phyloP scores from a whole-genome alignment of 2,113 vertebrate species.

The Aegotheles bennettii region DNA sequence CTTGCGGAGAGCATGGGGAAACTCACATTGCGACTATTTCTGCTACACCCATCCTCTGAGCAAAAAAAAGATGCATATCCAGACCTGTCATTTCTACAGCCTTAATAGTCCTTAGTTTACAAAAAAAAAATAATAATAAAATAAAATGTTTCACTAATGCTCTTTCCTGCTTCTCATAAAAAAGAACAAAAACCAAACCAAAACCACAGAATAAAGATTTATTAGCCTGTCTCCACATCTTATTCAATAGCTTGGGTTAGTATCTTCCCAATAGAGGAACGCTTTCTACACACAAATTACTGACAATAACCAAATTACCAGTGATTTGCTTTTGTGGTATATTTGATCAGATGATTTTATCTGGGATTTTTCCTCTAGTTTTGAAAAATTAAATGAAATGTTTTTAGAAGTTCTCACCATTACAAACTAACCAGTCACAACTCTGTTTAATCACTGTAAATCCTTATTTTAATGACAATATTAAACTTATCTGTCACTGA shows the following conservation, averaged over 20 bases:
- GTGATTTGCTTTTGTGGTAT: neutral
- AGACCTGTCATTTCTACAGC: neutral
- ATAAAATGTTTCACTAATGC: neutral
- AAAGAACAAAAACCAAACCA: neutral
- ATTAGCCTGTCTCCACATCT: neutral
- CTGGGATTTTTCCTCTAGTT: neutral
- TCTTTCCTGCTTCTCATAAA: neutral
- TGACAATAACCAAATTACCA: neutral
- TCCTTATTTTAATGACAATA: neutral
- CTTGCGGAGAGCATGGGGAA: neutral
- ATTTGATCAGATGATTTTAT: neutral
- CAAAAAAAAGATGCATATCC: neutral
- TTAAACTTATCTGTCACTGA: neutral
- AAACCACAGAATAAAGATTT: neutral
- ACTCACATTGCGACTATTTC: neutral
- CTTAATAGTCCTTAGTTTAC: neutral
- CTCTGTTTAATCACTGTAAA: neutral
- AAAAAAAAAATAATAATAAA: neutral
- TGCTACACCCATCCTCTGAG: neutral
- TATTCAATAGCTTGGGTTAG: neutral
- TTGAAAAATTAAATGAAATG: neutral
- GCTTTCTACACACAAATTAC: neutral
- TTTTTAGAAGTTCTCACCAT: neutral
- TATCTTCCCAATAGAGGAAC: neutral
- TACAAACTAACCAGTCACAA: neutral